Evolutionary conservation across 1,140 invertebrate genomes (phyloP).

Genomic region (Pomacea maculata): DNA sequence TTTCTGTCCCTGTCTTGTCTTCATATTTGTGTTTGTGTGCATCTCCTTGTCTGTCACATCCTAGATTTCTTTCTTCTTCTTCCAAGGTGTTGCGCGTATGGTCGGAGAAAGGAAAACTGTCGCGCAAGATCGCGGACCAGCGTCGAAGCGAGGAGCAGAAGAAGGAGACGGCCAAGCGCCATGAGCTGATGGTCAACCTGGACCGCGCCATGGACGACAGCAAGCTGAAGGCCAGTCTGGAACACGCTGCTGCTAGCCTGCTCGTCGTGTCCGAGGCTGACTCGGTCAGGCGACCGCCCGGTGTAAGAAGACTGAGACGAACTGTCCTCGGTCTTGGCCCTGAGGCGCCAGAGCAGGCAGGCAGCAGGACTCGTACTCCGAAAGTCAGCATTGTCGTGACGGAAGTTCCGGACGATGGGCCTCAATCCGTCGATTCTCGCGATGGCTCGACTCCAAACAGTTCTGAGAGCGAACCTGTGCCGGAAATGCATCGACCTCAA

Average conservation of each 20-base stretch:
- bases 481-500: too few relatives aligned
- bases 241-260: neutral
- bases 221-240: neutral
- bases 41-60: neutral
- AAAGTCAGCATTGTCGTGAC: neutral
- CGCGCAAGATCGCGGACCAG: constrained; percentile 13
- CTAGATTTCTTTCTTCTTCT: too few relatives aligned
- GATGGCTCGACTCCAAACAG: too few relatives aligned
- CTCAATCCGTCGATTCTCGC: neutral
- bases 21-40: too few relatives aligned
- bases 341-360: neutral
- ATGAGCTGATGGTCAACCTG: constrained; percentile 7
- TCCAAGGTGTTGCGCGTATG: constrained; percentile 9
- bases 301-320: neutral
- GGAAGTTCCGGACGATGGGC: neutral
- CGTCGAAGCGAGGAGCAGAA: neutral
- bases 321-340: neutral
- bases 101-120: constrained; percentile 17
- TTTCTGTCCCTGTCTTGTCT: neutral
- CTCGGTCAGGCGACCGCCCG: neutral
- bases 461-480: too few relatives aligned
- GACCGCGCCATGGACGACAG: neutral
- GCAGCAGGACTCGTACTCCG: neutral
- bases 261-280: neutral
- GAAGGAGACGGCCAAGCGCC: neutral